A percentile compares a stretch with the other conserved stretches of the same genome.
Evolutionary conservation across 1,140 invertebrate species (phyloP).

Genomic region (Rhagoletis pomonella): DNA sequence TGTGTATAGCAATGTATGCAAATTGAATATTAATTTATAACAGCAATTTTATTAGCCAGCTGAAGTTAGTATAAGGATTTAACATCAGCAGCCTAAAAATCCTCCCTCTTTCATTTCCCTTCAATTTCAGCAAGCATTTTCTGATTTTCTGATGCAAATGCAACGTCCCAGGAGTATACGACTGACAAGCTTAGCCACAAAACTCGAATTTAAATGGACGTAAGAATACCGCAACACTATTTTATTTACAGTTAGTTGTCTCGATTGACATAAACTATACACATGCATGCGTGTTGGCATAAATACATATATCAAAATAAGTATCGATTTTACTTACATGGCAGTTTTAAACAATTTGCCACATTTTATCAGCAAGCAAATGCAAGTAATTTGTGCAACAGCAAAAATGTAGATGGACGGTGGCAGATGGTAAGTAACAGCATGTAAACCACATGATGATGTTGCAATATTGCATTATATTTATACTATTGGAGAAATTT

Average conservation of each 20-base stretch:
- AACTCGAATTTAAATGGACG: slow-evolving; percentile 42
- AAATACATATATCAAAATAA: background rate
- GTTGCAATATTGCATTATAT: background rate
- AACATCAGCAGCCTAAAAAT: slow-evolving; percentile 30
- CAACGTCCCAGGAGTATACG: slow-evolving; percentile 1
- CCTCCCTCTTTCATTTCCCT: background rate
- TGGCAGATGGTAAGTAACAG: background rate
- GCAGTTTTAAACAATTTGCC: slow-evolving; percentile 32
- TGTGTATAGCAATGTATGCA: background rate
- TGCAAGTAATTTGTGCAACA: slow-evolving; percentile 36
- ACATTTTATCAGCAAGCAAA: slow-evolving; percentile 41
- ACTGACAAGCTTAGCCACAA: slow-evolving; percentile 48
- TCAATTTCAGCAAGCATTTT: background rate
- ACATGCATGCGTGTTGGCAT: background rate
- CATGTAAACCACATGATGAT: background rate
- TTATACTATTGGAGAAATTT: too few relatives aligned
- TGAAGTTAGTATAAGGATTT: slow-evolving; percentile 15
- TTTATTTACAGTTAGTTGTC: background rate
- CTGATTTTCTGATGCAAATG: background rate
- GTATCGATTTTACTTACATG: slow-evolving; percentile 45
- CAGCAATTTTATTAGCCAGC: slow-evolving; percentile 40
- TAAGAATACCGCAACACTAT: slow-evolving; percentile 38
- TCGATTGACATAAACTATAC: background rate
- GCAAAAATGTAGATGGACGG: background rate
- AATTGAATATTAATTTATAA: slow-evolving; percentile 34